Conservation (phyloP, 2,113 vertebrate species). For the Vicugna pacos region DNA sequence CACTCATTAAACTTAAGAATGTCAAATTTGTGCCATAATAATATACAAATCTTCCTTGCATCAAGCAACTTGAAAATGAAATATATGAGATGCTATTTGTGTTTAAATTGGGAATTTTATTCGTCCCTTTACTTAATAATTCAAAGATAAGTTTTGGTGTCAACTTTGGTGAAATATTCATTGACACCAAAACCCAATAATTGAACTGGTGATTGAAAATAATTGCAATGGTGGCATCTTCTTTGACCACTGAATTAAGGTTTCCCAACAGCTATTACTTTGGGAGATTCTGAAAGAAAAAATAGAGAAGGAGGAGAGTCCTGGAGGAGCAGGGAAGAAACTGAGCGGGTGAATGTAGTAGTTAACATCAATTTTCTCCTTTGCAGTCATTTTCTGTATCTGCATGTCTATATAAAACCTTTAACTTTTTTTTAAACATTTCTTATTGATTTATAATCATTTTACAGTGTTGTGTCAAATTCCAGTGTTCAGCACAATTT, state of each 20-base stretch:
- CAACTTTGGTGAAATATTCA: background rate
- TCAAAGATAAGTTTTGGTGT: background rate
- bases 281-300: background rate
- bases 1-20: slow-evolving; percentile 33
- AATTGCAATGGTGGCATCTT: background rate
- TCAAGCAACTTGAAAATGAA: background rate
- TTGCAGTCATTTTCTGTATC: background rate
- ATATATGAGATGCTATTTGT: background rate
- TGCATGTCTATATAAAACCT: background rate
- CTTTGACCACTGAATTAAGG: background rate
- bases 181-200: background rate
- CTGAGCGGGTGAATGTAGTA: background rate
- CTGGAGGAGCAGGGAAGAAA: background rate
- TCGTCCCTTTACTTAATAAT: background rate
- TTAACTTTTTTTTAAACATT: background rate
- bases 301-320: background rate
- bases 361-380: background rate
- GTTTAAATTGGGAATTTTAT: background rate
- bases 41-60: slow-evolving; percentile 25
- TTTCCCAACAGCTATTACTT: background rate
- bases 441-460: too few relatives aligned
- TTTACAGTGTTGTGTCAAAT: too few relatives aligned
- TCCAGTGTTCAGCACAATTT: too few relatives aligned
- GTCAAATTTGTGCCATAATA: background rate
- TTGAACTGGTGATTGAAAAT: slow-evolving; percentile 7